A percentile compares a stretch with the other conserved stretches of the same genome.
phyloP scores from a whole-genome alignment of 2,113 vertebrate species.

The Oxygymnocypris stewartii region DNA sequence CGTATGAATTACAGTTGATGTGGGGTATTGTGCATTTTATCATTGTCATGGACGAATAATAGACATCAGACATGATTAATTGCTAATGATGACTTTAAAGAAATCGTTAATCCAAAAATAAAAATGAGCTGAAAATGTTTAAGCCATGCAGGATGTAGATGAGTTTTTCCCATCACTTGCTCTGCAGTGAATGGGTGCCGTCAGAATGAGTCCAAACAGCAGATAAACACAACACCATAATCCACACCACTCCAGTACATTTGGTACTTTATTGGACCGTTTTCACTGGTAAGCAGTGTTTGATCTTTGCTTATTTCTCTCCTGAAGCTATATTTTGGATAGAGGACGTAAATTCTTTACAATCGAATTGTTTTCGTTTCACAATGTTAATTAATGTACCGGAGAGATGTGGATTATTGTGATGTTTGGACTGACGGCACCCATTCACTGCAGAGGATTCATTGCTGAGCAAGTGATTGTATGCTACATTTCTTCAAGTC shows the following conservation, averaged over 20 bases:
- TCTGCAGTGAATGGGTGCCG: neutral
- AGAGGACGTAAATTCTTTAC: no score
- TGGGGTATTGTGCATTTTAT: neutral
- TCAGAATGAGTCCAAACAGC: neutral
- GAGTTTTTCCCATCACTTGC: neutral
- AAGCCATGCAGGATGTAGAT: neutral
- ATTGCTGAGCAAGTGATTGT: neutral
- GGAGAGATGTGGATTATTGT: no score
- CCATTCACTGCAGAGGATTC: neutral
- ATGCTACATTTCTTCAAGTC: neutral
- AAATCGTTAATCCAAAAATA: neutral
- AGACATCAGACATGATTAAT: neutral
- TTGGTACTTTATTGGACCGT: no score
- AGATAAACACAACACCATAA: no score
- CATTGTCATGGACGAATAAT: neutral
- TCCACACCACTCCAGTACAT: no score
- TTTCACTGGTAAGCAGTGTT: no score
- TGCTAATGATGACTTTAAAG: neutral
- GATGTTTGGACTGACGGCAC: neutral
- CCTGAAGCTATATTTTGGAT: no score
- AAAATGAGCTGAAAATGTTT: neutral
- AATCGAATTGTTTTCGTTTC: no score
- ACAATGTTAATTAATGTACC: neutral
- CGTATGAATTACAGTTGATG: conserved; percentile 4
- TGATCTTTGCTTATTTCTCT: no score